A percentile compares a stretch with the other conserved stretches of the same genome.
These are phyloP conservation scores for Sebastes schlegelii DNA, from an alignment of 2,113 vertebrate species.

Conservation along the genomic window DNA sequence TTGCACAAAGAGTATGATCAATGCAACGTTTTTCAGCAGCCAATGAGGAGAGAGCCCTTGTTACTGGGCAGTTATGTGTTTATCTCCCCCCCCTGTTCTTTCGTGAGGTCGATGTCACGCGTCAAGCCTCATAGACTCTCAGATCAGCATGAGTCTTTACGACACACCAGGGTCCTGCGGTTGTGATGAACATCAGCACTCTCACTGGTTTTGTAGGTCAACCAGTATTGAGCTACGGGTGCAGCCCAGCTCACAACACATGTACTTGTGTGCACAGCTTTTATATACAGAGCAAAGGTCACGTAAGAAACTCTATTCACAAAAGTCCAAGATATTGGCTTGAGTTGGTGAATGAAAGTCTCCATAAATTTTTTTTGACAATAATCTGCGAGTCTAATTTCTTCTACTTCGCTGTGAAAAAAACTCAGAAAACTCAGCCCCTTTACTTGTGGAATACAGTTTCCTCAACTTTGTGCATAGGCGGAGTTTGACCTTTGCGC, in stretches of 20 bases:
- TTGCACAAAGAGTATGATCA: constrained; percentile 76
- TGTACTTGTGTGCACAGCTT: constrained; percentile 18
- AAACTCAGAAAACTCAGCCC: neutral
- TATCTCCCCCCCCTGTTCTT: constrained; percentile 59
- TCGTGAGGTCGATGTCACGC: constrained; percentile 81
- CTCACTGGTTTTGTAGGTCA: constrained; percentile 82
- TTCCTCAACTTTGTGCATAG: neutral
- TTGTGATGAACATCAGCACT: constrained; percentile 76
- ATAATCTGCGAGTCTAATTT: neutral
- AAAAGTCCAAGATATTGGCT: constrained; percentile 4
- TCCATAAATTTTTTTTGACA: neutral
- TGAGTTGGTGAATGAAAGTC: neutral
- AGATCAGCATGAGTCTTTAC: constrained; percentile 76
- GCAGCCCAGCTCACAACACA: constrained; percentile 45
- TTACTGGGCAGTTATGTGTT: constrained; percentile 84
- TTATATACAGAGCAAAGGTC: constrained; percentile 53
- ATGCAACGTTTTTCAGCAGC: constrained; percentile 76
- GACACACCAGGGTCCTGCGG: constrained; percentile 67
- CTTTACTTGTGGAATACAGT: neutral
- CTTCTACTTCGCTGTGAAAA: neutral
- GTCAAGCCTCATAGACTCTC: constrained; percentile 79
- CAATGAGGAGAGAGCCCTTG: constrained; percentile 80
- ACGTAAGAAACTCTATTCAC: constrained; percentile 13
- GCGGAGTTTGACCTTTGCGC: too few relatives aligned
- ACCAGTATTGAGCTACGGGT: constrained; percentile 68